Base-by-base conservation (phyloP, 1,140 invertebrate species). In the Caerostris darwini region DNA sequence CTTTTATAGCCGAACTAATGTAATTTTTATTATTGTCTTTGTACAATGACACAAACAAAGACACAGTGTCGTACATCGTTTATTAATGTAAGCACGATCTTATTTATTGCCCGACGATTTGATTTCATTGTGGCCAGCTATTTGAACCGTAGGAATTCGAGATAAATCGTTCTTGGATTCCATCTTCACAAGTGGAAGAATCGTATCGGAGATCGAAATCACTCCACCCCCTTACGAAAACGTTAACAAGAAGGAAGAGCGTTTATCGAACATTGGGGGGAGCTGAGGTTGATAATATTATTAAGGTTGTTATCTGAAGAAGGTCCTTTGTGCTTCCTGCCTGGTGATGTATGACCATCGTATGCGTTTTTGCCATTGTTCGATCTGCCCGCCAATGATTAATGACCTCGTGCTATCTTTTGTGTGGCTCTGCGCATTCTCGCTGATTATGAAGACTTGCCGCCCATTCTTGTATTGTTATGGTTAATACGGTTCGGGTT, bases 391-490 rank as follows among this genome's bases (percentile, higher is more conserved):
- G 34, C 71, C 50, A 34, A 77, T 77, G 71, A 77, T 77, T 77
- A 77, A 77, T 77, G 71, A 77, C 71, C 34, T 8, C 10, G 61
- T 34, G 34, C 71, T 77, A 77, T 77, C 71, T 77, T 77, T 77
- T 77, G 71, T 77, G 34, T 5, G 14, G 12, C 50, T 77, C 8
- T 77, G 71, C 71, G 71, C 71, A 77, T 3, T 2, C 71, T 77
- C 71, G 12, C 34, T 53, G 19, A 77, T 77, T 77, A 77, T 77
- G 71, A 77, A 34, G 71, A 5, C 7, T 12, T 77, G 71, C 34
- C 71, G 7, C 4, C 14, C 34, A 50, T 50, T 34, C 8, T 50
- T 3, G 71, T 34, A 53, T 5, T 77, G 7, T 50, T 71, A 8
- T 77, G 12, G 8, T 77, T 53, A 12, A 12, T 3, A 19, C 17